phyloP scores from a whole-genome alignment of 2,888 invertebrate species.

The Loripinus fragilis region DNA sequence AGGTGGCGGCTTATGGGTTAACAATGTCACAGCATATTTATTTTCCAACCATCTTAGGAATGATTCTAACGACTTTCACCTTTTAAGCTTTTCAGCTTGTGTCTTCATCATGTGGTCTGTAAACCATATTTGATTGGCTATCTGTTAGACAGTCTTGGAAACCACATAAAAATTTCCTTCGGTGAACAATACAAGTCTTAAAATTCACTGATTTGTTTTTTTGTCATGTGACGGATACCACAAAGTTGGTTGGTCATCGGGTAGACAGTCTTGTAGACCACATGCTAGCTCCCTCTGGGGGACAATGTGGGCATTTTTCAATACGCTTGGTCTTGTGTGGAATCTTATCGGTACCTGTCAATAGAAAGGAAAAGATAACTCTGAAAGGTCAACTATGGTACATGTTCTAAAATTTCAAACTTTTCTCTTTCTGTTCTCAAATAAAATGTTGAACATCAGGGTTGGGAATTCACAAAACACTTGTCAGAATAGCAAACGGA shows the following conservation, averaged over 20 bases:
- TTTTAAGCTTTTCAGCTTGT: not conserved
- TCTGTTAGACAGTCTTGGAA: conserved; percentile 71
- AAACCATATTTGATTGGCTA: conserved; percentile 19
- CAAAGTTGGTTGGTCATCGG: conserved; percentile 40
- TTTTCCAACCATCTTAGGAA: no score
- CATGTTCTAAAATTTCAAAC: no score
- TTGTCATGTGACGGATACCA: conserved; percentile 2
- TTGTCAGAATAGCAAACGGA: no score
- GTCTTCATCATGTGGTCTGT: not conserved
- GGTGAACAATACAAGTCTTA: conserved; percentile 72
- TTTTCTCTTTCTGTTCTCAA: no score
- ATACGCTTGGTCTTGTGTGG: conserved; percentile 74
- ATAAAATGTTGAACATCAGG: no score
- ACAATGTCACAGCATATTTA: no score
- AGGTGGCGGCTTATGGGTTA: no score
- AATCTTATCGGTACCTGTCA: conserved; percentile 72
- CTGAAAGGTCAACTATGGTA: no score
- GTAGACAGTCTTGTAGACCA: conserved; percentile 73
- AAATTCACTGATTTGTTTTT: not conserved
- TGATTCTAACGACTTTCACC: no score
- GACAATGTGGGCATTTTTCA: conserved; percentile 73
- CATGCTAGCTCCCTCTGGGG: conserved; percentile 66
- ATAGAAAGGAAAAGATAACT: not conserved
- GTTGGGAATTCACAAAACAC: no score
- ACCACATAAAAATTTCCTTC: conserved; percentile 68